Conservation (phyloP, 2,113 vertebrate genomes). For the Ictalurus furcatus region DNA sequence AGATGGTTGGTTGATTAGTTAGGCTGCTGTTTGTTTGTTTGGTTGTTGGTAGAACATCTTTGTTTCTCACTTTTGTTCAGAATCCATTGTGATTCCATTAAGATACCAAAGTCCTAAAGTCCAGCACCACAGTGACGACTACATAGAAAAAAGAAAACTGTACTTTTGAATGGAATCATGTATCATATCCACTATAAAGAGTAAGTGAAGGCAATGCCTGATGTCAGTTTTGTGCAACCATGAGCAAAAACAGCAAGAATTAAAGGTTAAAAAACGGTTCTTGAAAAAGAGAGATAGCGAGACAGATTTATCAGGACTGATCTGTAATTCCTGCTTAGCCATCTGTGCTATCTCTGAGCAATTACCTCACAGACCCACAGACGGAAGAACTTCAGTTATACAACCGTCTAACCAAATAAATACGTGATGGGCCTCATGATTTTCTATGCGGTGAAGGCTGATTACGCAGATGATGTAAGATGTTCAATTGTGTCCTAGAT, state of each 20-base stretch:
- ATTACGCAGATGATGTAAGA: slow-evolving; percentile 70
- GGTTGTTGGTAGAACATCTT: neutral
- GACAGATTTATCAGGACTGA: slow-evolving; percentile 73
- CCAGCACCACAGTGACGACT: slow-evolving; percentile 54
- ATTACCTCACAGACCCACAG: slow-evolving; percentile 74
- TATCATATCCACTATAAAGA: neutral
- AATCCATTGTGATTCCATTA: slow-evolving; percentile 8
- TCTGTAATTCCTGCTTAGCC: slow-evolving; percentile 77
- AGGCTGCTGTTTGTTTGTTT: neutral
- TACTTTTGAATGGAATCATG: neutral
- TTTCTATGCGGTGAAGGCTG: slow-evolving; percentile 71
- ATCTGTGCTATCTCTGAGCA: slow-evolving; percentile 72
- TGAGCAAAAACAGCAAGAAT: neutral
- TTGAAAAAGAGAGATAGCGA: neutral
- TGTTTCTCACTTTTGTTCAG: slow-evolving; percentile 55
- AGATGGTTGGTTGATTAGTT: neutral
- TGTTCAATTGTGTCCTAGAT: slow-evolving; percentile 74
- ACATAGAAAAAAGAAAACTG: slow-evolving; percentile 45
- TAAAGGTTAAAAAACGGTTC: neutral
- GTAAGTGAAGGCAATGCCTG: neutral
- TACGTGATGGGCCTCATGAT: slow-evolving; percentile 63
- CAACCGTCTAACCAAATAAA: slow-evolving; percentile 71
- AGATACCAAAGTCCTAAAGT: slow-evolving; percentile 27
- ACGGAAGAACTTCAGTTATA: slow-evolving; percentile 61
- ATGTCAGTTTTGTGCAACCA: neutral